Conservation (phyloP, 1,140 invertebrate species). For the Cataglyphis hispanica region DNA sequence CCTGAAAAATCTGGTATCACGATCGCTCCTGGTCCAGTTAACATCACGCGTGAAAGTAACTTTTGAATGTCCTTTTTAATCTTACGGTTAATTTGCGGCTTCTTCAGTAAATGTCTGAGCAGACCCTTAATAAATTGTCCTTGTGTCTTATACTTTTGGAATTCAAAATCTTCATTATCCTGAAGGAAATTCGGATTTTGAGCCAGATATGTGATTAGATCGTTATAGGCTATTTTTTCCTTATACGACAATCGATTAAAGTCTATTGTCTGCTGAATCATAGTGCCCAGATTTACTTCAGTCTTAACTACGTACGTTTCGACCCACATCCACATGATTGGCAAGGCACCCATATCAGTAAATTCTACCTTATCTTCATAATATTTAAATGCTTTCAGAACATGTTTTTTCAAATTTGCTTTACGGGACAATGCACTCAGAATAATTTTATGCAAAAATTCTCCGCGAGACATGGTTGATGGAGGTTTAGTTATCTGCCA, state of each 20-base stretch:
- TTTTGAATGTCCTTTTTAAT: constrained; percentile 26
- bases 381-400: constrained; percentile 42
- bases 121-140: constrained; percentile 57
- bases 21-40: constrained; percentile 57
- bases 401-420: neutral
- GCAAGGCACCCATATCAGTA: constrained; percentile 17
- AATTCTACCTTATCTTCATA: constrained; percentile 59
- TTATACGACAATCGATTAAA: constrained; percentile 63
- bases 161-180: constrained; percentile 64
- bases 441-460: constrained; percentile 59
- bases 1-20: neutral
- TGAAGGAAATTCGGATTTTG: constrained; percentile 62
- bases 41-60: constrained; percentile 47
- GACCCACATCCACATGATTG: constrained; percentile 66
- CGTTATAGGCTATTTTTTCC: constrained; percentile 67
- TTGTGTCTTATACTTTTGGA: constrained; percentile 62
- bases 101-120: constrained; percentile 38
- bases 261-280: constrained; percentile 68
- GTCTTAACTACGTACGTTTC: constrained; percentile 39
- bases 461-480: constrained; percentile 42
- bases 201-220: constrained; percentile 65
- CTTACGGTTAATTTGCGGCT: neutral
- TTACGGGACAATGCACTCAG: constrained; percentile 17
- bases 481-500: constrained; percentile 50
- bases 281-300: constrained; percentile 60